phyloP scores from a whole-genome alignment of 2,113 vertebrate species.

The Lepus timidus region DNA sequence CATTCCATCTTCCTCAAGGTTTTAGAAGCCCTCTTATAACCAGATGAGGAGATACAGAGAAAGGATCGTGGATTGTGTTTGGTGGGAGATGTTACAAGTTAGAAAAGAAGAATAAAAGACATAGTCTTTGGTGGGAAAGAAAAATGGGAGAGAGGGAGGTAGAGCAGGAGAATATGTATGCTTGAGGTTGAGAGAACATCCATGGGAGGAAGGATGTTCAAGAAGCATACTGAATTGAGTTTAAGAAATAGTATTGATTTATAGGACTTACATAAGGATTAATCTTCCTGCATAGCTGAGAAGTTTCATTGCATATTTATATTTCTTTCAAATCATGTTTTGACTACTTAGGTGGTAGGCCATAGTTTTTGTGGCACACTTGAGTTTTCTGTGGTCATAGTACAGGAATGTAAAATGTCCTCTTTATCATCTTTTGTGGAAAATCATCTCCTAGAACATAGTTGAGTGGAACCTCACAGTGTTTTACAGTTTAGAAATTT shows the following conservation, averaged over 20 bases:
- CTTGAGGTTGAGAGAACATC: not conserved
- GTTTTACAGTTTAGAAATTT: conserved; percentile 20
- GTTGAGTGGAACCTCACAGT: not conserved
- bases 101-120: not conserved
- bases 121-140: not conserved
- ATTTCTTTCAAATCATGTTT: conserved; percentile 10
- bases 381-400: not conserved
- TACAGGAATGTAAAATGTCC: not conserved
- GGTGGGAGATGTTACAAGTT: not conserved
- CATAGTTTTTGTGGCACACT: not conserved
- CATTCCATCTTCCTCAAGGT: too few species aligned
- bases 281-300: not conserved
- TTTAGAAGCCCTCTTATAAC: too few species aligned
- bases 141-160: not conserved
- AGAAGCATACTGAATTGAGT: not conserved
- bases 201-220: not conserved
- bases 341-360: not conserved
- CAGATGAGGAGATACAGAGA: not conserved
- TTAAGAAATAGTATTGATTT: not conserved
- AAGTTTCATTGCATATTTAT: conserved; percentile 44
- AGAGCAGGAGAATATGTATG: not conserved
- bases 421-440: not conserved
- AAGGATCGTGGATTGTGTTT: not conserved
- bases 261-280: not conserved
- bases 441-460: not conserved